Evolutionary conservation across 2,113 vertebrate species (phyloP), one percentile per base, ranked within the genome.

Genomic region (Bubalus kerabau): DNA sequence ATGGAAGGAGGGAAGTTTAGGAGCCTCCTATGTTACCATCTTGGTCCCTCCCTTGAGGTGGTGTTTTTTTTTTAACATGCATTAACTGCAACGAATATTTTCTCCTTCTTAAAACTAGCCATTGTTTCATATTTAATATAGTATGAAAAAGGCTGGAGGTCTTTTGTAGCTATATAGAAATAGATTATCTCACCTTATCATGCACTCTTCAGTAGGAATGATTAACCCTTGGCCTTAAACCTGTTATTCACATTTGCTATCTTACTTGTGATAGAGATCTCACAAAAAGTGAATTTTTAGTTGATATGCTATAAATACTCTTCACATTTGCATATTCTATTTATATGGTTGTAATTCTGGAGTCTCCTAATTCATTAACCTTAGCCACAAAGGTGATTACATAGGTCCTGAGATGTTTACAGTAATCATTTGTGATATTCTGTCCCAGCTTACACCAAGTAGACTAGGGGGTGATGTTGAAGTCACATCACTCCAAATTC

Each of bases 141-240:
- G 62, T 54, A 90, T 94, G 54, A 48, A 81, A 92, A 90, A 97
- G 48, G 43, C 52, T 96, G 36, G 71, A 88, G 56, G 24, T 40
- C 62, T 96, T 96, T 93, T 60, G 7, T 67, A 84, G 52, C 84
- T 81, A 43, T 11, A 40, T 32, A 15, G 78, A 96, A 96, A 88
- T 3, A 5, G 85, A 91, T 59, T 50, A 82, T 97, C 94, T 14
- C 26, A 43, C 67, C n/a, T 59, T 67, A 12, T 88, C 23, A 4
- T 95, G 85, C 32, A 67, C 71, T 96, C 54, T 96, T 93, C 16
- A 62, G 48, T 64, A 94, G 67, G 12, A 91, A 94, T 84, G 84
- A 84, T 76, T 91, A 94, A 81, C 32, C 46, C 19, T 43, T 80
- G 85, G n/a, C 86, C 54, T 96, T 52, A 88, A 94, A 71, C 14